Percentiles rank a stretch among this genome's conserved stretches.
Evolutionary conservation across 2,797 vertebrate genomes (phyloP).

Genomic region (Dendrocincla tyrannina): DNA sequence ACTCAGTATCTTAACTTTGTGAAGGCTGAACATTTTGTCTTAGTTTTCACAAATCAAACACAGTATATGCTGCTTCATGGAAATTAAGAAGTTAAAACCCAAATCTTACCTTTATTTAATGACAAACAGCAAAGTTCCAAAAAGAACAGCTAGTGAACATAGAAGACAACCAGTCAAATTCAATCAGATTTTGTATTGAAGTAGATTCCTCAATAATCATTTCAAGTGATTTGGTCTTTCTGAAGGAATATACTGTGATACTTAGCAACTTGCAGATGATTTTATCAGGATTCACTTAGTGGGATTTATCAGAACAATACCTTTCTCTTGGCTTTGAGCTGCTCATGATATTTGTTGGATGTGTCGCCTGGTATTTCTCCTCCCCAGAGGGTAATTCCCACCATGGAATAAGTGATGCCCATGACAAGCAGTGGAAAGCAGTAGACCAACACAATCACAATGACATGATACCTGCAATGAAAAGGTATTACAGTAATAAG

Average conservation of each 20-base stretch:
- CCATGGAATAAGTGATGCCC: conserved; percentile 95
- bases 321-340: conserved; percentile 96
- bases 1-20: background rate
- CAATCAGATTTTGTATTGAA: background rate
- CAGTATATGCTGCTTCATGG: background rate
- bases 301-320: conserved; percentile 69
- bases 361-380: conserved; percentile 95
- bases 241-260: background rate
- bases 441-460: conserved; percentile 90
- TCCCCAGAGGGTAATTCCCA: conserved; percentile 94
- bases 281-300: background rate
- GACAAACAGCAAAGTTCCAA: background rate
- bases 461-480: conserved; percentile 88
- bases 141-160: background rate
- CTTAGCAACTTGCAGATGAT: background rate
- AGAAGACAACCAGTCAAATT: background rate
- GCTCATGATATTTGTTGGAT: conserved; percentile 92
- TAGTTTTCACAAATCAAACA: background rate
- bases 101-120: background rate
- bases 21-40: background rate
- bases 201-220: background rate
- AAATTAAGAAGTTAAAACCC: background rate
- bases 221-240: background rate
- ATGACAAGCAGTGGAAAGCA: conserved; percentile 91
- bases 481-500: background rate